phyloP scores from a whole-genome alignment of 2,888 invertebrate species.

The Drosophila crucigera region DNA sequence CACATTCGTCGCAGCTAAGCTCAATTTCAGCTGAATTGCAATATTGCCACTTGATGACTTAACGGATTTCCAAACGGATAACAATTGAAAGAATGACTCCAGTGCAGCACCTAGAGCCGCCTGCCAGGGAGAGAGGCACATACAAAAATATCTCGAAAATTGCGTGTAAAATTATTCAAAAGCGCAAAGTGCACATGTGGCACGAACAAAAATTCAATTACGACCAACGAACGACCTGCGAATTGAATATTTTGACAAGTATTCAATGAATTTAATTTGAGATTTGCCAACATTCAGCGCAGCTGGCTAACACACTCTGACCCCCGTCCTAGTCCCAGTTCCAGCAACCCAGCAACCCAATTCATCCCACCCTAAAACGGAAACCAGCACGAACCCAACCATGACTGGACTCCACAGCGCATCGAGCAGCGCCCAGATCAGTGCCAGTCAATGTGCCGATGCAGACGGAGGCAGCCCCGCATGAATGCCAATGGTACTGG shows the following conservation, averaged over 20 bases:
- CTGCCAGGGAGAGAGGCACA: no score
- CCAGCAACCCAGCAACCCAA: not conserved
- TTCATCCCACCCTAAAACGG: not conserved
- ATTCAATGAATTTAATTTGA: slow-evolving; percentile 80
- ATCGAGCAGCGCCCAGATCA: slow-evolving; percentile 10
- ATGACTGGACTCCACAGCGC: slow-evolving; percentile 8
- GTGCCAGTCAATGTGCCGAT: slow-evolving; percentile 42
- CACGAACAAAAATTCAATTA: slow-evolving; percentile 71
- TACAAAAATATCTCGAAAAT: slow-evolving; percentile 27
- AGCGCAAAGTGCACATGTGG: slow-evolving; percentile 76
- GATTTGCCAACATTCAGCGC: slow-evolving; percentile 63
- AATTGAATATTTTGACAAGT: slow-evolving; percentile 77
- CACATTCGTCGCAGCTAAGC: not conserved
- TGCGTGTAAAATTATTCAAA: slow-evolving; percentile 61
- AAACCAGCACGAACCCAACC: slow-evolving; percentile 18
- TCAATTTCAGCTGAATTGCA: slow-evolving; percentile 17
- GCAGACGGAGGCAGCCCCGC: slow-evolving; percentile 41
- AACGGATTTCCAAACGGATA: slow-evolving; percentile 18
- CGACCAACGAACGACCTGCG: slow-evolving; percentile 41
- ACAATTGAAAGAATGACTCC: slow-evolving; percentile 13
- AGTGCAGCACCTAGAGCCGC: not conserved
- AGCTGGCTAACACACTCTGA: slow-evolving; percentile 36
- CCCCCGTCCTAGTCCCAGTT: not conserved
- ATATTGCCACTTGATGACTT: slow-evolving; percentile 29
- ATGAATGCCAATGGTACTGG: slow-evolving; percentile 40